A percentile compares a stretch with the other conserved stretches of the same genome.
Conservation (phyloP, 2,797 vertebrate genomes). For the Tadarida brasiliensis region DNA sequence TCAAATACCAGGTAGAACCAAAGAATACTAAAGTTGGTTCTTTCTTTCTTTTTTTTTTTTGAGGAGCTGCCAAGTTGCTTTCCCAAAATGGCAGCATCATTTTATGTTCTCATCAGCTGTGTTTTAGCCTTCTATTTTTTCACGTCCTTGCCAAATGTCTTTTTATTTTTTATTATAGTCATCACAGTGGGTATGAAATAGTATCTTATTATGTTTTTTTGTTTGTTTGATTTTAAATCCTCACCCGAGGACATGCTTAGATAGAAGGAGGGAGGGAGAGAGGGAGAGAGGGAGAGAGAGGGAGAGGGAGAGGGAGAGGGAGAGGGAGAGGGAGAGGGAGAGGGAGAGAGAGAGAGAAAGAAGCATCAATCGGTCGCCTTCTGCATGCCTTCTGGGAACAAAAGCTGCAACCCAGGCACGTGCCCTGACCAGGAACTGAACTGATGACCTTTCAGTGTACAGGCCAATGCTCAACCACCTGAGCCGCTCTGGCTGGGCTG, state of each 20-base stretch:
- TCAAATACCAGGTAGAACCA: not conserved
- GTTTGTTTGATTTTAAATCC: not conserved
- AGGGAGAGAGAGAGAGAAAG: not conserved
- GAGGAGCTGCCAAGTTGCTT: not conserved
- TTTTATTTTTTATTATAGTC: not conserved
- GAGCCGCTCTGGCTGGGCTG: not conserved
- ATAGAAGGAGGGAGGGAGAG: not conserved
- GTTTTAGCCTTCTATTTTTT: not conserved
- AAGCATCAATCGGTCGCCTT: not conserved
- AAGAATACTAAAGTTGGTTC: not conserved
- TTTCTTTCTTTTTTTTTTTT: not conserved
- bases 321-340: not conserved
- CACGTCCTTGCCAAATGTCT: not conserved
- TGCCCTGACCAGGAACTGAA: not conserved
- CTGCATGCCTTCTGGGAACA: not conserved
- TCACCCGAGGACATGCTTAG: not conserved
- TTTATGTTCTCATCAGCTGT: not conserved
- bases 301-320: not conserved
- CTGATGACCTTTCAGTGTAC: not conserved
- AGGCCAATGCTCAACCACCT: not conserved
- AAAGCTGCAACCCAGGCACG: not conserved
- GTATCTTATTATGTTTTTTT: not conserved
- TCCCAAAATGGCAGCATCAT: conserved; percentile 1
- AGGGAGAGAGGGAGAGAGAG: not conserved
- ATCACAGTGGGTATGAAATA: not conserved